These are phyloP conservation scores for Lonchura striata DNA, from an alignment of 2,113 vertebrate species.

Conservation along the genomic window DNA sequence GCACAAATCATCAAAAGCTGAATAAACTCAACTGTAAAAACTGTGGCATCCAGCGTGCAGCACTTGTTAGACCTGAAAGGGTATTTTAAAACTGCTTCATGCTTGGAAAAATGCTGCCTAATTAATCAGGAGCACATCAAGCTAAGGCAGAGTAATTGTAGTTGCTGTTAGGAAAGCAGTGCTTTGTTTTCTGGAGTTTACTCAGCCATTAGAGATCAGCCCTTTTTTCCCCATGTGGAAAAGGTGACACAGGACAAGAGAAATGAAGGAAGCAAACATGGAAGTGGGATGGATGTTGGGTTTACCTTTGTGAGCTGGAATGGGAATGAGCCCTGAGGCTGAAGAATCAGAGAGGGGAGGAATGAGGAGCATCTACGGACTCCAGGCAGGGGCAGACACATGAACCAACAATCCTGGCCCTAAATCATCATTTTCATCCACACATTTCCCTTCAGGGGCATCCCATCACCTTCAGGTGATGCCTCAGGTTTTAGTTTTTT, in stretches of 20 bases:
- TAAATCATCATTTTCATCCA: neutral
- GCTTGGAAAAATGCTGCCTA: conserved; percentile 16
- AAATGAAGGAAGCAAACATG: rapidly evolving
- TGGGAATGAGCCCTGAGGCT: neutral
- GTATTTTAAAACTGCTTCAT: neutral
- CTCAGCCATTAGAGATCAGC: neutral
- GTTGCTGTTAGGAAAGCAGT: neutral
- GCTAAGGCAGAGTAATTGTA: neutral
- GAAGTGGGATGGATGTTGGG: rapidly evolving
- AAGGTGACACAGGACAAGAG: neutral
- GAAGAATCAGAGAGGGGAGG: neutral
- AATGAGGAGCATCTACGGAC: neutral
- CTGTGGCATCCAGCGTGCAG: neutral
- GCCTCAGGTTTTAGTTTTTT: neutral
- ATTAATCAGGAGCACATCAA: conserved; percentile 16
- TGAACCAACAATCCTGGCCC: rapidly evolving
- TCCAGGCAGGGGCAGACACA: neutral
- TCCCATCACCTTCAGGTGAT: neutral
- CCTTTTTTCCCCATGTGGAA: neutral
- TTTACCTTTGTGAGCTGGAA: neutral
- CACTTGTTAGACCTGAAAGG: neutral
- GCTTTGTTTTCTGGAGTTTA: neutral
- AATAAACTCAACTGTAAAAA: neutral
- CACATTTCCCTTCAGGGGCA: neutral
- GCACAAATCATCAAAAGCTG: conserved; percentile 5